These are phyloP conservation scores for Galeruca laticollis DNA, from an alignment of 2,888 invertebrate genomes.

Conservation along the genomic window DNA sequence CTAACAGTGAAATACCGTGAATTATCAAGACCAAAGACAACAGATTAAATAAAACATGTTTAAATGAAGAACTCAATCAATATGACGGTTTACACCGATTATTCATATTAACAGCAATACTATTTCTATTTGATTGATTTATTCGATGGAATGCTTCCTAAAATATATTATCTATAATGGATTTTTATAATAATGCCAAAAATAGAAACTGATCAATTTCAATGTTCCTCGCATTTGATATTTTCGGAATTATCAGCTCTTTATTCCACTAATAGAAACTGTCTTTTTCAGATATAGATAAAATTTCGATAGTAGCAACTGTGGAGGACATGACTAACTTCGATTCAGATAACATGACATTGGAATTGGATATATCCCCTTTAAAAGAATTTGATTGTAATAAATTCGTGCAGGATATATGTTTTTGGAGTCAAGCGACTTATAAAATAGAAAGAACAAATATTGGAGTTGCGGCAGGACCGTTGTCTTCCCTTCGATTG, in stretches of 20 bases:
- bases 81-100: no score
- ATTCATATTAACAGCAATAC: no score
- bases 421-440: slow-evolving; percentile 60
- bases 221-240: neutral
- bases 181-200: neutral
- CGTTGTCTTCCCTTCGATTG: slow-evolving; percentile 58
- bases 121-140: no score
- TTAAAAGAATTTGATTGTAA: slow-evolving; percentile 57
- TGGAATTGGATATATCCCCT: slow-evolving; percentile 54
- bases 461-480: slow-evolving; percentile 55
- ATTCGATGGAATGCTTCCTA: no score
- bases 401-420: slow-evolving; percentile 58
- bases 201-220: slow-evolving; percentile 2
- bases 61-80: no score
- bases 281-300: slow-evolving; percentile 44
- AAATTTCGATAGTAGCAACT: slow-evolving; percentile 50
- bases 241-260: neutral
- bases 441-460: slow-evolving; percentile 59
- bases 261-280: slow-evolving; percentile 23
- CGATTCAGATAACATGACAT: slow-evolving; percentile 49
- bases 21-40: no score
- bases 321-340: slow-evolving; percentile 52
- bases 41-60: no score
- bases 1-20: no score
- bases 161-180: neutral